Evolutionary conservation across 2,113 vertebrate species (phyloP).

Genomic region (Accipiter virgatus): DNA sequence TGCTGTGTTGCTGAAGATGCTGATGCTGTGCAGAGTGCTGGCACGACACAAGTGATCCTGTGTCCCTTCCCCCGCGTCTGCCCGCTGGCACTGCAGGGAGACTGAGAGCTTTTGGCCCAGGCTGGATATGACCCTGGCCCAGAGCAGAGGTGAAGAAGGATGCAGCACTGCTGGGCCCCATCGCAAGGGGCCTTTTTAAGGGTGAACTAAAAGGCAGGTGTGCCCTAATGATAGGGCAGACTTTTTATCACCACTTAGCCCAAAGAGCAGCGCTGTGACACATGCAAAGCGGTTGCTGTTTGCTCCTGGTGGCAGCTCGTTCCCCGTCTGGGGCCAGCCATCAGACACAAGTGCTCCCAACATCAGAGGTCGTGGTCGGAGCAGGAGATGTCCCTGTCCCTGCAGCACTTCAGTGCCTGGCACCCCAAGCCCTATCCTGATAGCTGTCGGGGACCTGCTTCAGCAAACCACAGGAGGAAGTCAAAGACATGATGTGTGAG

Average conservation of each 20-base stretch:
- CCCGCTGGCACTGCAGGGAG: background rate
- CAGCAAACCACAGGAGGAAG: background rate
- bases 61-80: background rate
- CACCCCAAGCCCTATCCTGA: background rate
- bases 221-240: background rate
- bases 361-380: rapidly evolving
- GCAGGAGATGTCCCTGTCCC: background rate
- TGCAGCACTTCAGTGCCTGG: background rate
- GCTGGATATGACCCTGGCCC: background rate
- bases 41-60: background rate
- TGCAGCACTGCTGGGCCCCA: background rate
- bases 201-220: background rate
- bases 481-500: background rate
- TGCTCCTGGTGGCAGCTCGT: background rate
- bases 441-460: background rate
- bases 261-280: background rate
- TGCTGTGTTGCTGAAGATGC: background rate
- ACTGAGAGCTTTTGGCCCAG: background rate
- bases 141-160: background rate
- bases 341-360: background rate
- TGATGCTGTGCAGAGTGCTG: background rate
- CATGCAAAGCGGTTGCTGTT: background rate
- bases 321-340: background rate
- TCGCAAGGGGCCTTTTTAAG: background rate
- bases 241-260: background rate